phyloP scores from a whole-genome alignment of 1,140 invertebrate genomes.

The Chlorops oryzae region DNA sequence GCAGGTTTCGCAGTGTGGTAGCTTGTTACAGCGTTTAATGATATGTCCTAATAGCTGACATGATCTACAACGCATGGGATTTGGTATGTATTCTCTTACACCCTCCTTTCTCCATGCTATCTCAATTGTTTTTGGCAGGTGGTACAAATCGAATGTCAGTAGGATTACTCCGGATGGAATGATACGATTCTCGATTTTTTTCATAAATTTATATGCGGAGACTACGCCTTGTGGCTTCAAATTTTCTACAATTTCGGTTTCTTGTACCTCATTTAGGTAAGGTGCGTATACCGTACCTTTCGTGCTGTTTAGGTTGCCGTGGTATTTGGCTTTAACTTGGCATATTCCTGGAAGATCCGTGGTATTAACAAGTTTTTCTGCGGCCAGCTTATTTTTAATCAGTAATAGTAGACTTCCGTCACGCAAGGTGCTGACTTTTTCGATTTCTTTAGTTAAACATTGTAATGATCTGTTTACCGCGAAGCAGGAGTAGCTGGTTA shows the following conservation, averaged over 20 bases:
- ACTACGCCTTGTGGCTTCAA: background rate
- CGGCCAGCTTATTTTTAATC: too few relatives aligned
- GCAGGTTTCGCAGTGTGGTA: background rate
- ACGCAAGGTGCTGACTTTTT: too few relatives aligned
- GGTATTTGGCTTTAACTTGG: conserved; percentile 53
- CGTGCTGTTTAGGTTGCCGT: too few relatives aligned
- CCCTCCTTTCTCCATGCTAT: background rate
- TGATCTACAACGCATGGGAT: background rate
- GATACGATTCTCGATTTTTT: background rate
- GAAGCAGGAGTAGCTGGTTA: too few relatives aligned
- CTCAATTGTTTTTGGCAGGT: background rate
- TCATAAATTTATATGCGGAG: background rate
- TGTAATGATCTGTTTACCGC: too few relatives aligned
- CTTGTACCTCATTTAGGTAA: too few relatives aligned
- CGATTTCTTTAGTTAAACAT: too few relatives aligned
- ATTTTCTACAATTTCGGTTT: background rate
- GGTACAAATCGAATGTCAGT: background rate
- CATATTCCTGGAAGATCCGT: too few relatives aligned
- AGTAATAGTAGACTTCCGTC: too few relatives aligned
- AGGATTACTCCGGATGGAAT: background rate
- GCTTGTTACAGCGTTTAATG: background rate
- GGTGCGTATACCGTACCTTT: too few relatives aligned
- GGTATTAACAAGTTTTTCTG: too few relatives aligned
- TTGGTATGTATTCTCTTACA: background rate
- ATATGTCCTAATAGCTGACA: background rate